A percentile compares a stretch with the other conserved stretches of the same genome.
phyloP scores from a whole-genome alignment of 2,797 vertebrate species.

The Cynodonichthys magdalenae region DNA sequence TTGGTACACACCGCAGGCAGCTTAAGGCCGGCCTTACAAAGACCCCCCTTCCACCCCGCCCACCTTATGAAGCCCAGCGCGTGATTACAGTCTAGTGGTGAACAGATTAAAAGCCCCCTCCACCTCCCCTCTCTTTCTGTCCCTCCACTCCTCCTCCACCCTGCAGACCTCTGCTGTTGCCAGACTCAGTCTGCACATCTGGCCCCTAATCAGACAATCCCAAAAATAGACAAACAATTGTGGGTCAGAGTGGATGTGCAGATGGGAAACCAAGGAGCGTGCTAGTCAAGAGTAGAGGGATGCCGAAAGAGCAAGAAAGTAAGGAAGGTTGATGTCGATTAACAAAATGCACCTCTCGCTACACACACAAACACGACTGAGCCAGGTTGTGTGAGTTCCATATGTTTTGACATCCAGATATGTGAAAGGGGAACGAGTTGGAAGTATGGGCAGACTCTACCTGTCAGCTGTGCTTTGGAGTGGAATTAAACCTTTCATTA shows the following conservation, averaged over 20 bases:
- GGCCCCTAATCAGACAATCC: conserved; percentile 73
- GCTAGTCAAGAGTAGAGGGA: conserved; percentile 16
- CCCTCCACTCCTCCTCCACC: conserved; percentile 29
- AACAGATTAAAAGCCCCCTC: conserved; percentile 64
- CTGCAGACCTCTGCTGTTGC: conserved; percentile 47
- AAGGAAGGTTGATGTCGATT: conserved; percentile 32
- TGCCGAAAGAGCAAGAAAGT: conserved; percentile 14
- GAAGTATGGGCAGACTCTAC: conserved; percentile 31
- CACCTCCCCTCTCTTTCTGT: conserved; percentile 14
- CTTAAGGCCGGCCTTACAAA: conserved; percentile 6
- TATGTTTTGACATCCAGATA: conserved; percentile 35
- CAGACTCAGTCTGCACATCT: conserved; percentile 73
- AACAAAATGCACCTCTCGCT: conserved; percentile 31
- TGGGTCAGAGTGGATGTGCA: conserved; percentile 58
- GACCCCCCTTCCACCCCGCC: conserved; percentile 11
- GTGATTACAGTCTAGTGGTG: conserved; percentile 68
- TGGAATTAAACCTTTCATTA: conserved; percentile 46
- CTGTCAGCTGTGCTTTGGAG: conserved; percentile 31
- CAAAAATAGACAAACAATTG: conserved; percentile 74
- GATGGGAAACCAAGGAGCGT: conserved; percentile 40
- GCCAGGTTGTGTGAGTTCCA: background rate
- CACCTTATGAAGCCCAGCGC: conserved; percentile 34
- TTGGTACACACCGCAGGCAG: conserved; percentile 34
- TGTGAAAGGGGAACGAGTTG: conserved; percentile 35
- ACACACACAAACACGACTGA: background rate